Evolutionary conservation across 30 jellyfish, hydroid and myxozoan species (phyloP).

Genomic region (Pelagia noctiluca): DNA sequence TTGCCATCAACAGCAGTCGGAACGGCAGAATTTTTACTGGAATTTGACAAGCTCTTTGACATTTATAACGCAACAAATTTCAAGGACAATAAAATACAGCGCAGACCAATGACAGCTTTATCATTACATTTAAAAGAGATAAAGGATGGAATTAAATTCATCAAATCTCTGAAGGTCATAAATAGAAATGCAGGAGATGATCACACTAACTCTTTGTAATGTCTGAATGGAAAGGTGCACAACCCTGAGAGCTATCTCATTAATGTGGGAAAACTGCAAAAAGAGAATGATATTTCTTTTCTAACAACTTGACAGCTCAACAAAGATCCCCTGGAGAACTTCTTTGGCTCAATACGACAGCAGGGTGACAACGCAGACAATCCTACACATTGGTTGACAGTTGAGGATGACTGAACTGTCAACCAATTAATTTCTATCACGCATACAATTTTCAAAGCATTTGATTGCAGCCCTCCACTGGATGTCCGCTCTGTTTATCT

Average conservation of each 20-base stretch:
- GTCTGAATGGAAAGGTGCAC: slow-evolving; percentile 58
- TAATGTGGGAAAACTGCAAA: slow-evolving; percentile 28
- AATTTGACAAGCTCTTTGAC: slow-evolving; percentile 43
- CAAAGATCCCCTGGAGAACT: slow-evolving; percentile 58
- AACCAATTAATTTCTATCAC: too few relatives aligned
- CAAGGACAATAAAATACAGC: slow-evolving; percentile 25
- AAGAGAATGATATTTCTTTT: background rate
- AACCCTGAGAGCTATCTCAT: slow-evolving; percentile 18
- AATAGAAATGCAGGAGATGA: slow-evolving; percentile 11
- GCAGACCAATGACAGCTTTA: slow-evolving; percentile 19
- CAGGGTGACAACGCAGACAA: slow-evolving; percentile 53
- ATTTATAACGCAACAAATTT: slow-evolving; percentile 33
- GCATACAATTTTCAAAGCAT: too few relatives aligned
- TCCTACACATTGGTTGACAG: too few relatives aligned
- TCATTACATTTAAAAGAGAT: slow-evolving; percentile 30
- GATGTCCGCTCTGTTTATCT: too few relatives aligned
- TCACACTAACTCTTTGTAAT: slow-evolving; percentile 7
- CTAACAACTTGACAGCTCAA: slow-evolving; percentile 45
- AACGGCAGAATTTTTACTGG: slow-evolving; percentile 14
- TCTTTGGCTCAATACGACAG: slow-evolving; percentile 35
- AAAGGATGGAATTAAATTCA: slow-evolving; percentile 7
- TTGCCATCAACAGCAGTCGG: slow-evolving; percentile 44
- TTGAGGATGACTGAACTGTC: too few relatives aligned
- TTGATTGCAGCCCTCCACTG: too few relatives aligned
- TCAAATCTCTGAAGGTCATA: slow-evolving; percentile 25